Base-by-base conservation (phyloP, 2,797 vertebrate species). In the Mycteria americana region DNA sequence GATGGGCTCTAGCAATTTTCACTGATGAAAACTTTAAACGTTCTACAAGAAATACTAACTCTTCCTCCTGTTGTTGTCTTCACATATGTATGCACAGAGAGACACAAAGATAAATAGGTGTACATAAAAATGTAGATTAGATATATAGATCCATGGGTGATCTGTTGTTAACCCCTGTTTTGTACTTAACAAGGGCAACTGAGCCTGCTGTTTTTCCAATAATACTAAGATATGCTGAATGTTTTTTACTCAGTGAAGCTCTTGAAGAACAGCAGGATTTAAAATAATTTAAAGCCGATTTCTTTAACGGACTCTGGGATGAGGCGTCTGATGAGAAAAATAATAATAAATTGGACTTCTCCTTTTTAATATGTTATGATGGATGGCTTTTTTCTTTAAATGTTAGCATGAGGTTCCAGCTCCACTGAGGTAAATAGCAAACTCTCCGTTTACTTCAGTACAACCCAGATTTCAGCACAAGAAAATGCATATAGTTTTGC, bases 61-160 rank as follows among this genome's bases (percentile, higher is more conserved):
- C 18, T 57, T 67, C 48, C 27, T 80, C 39, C 14, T 46, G 10
- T 53, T 51, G 43, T 51, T 48, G 22, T 39, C 51, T 57, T 87
- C 46, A 64, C 33, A 30, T 76, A 79, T 45, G 25, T 67, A 88
- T 94, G 86, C 64, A 54, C 13, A 68, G 70, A 65, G 37, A 89
- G 74, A 64, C 63, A 82, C 46, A 87, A 85, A 89, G 94, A 95
- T 83, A 91, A 95, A 96, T 89, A 77, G 88, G 31, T 68, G 8
- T 28, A 43, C 78, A 72, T 74, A 91, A 93, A 96, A 93, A 94
- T 93, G 92, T 60, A 95, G 81, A 92, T 96, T 64, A 89, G 64
- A 50, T 77, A 2, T 89, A 93, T 85, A 83, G 93, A 95, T 96
- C 84, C 53, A 4, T 1, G 48, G n/a, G 28, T 80, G 77, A 93